Base-by-base conservation (phyloP, 2,113 vertebrate genomes). In the Benthochromis sp. region DNA sequence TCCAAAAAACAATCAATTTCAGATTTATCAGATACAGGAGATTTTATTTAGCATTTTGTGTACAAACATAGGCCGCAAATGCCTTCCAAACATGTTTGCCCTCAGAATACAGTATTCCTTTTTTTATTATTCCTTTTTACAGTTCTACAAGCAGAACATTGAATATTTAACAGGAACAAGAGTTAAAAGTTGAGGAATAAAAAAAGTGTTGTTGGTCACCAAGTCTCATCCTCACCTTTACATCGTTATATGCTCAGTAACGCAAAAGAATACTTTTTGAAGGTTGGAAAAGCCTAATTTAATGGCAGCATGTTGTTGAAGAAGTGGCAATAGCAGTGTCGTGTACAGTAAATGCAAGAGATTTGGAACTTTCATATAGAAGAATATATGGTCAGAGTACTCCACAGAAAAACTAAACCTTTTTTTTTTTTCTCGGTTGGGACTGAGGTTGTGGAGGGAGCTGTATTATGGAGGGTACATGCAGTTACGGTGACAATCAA, bases 31-130 rank as follows among this genome's bases (percentile, higher is more conserved):
- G 38, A 27, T 96, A 96, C 95, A 95, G 94, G 94, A 96, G 89
- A 91, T 95, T 96, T 97, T 97, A 97, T 97, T 97, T 94, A 94
- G 94, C 93, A 94, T 94, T 96, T 95, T 92, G 95, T 96, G 95
- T 96, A 96, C 96, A 97, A 96, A 96, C 94, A 94, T 91, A 94
- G 96, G 94, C 95, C 83, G 89, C 95, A 96, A 96, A 96, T 92
- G 95, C 94, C 94, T 95, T 95, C 92, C 92, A 92, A 96, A 96
- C 91, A 93, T 90, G 94, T 94, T 94, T 93, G 86, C 93, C 93
- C 92, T 94, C 94, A 85, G 89, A 93, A 91, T 93, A 95, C 92
- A 95, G 92, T 92, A 90, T 93, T 94, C 90, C 50, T 94, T 93
- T 94, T 93, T 45, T 61, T 4, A 2, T 66, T 17, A 45, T 78